Percentiles rank a stretch among this genome's conserved stretches.
phyloP scores from a whole-genome alignment of 53 echinoderm and acorn worm species.

The Zoroaster sp. region DNA sequence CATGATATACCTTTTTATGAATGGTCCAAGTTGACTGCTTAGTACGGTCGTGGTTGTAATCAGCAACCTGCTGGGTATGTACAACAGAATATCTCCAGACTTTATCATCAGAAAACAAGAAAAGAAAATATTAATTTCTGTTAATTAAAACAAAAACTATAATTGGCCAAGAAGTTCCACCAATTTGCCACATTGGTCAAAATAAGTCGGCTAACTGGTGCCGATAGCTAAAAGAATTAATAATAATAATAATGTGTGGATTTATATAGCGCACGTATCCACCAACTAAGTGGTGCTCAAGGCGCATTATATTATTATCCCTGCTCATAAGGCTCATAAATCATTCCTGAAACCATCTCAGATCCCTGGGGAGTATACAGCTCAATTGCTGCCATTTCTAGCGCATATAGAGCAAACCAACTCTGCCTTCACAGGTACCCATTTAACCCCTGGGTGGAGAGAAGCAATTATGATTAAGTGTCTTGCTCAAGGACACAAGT shows the following conservation, averaged over 20 bases:
- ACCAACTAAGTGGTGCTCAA: neutral
- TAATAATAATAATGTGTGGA: neutral
- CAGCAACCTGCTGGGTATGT: conserved; percentile 64
- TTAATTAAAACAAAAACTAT: neutral
- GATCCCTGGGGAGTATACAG: too few relatives aligned
- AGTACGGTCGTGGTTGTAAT: conserved; percentile 71
- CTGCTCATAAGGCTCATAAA: neutral
- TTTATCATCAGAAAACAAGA: neutral
- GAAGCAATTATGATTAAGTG: too few relatives aligned
- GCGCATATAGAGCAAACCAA: too few relatives aligned
- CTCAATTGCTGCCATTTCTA: too few relatives aligned
- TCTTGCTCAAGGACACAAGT: too few relatives aligned
- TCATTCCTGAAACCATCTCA: too few relatives aligned
- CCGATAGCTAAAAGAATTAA: neutral
- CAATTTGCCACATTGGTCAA: too few relatives aligned
- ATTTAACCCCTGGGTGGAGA: too few relatives aligned
- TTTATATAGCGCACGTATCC: neutral
- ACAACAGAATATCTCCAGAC: conserved; percentile 66
- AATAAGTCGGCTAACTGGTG: too few relatives aligned
- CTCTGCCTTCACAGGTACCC: too few relatives aligned
- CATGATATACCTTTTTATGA: conserved; percentile 61
- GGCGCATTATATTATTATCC: neutral
- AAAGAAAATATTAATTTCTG: too few relatives aligned
- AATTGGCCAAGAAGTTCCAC: too few relatives aligned
- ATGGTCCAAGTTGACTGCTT: conserved; percentile 60